phyloP scores from a whole-genome alignment of 1,140 invertebrate species.

The Sarcophaga peregrina region DNA sequence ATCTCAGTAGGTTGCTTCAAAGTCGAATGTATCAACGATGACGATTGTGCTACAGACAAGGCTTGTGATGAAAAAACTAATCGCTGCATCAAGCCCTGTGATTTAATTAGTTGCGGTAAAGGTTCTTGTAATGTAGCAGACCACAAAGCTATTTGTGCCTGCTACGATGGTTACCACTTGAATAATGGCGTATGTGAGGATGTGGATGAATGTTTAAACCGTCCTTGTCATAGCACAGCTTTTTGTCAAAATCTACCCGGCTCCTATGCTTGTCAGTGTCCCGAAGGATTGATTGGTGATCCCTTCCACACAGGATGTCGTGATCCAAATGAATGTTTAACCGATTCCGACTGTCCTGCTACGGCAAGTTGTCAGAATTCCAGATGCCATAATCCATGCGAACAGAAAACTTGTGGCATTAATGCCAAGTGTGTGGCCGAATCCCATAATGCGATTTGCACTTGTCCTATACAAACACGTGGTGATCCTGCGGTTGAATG shows the following conservation, averaged over 20 bases:
- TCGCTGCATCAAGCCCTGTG: conserved; percentile 86
- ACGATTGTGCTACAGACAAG: conserved; percentile 80
- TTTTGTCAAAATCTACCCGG: conserved; percentile 82
- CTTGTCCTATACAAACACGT: conserved; percentile 79
- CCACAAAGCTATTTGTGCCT: conserved; percentile 79
- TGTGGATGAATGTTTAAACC: conserved; percentile 80
- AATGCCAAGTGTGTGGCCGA: conserved; percentile 79
- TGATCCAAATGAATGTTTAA: conserved; percentile 82
- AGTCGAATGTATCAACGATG: conserved; percentile 82
- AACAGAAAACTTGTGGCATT: conserved; percentile 75
- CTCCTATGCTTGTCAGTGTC: conserved; percentile 79
- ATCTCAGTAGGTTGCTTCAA: conserved; percentile 80
- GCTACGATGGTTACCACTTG: conserved; percentile 78
- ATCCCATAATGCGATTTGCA: conserved; percentile 78
- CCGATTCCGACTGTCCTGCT: conserved; percentile 82
- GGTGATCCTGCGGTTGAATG: conserved; percentile 81
- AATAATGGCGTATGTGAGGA: conserved; percentile 79
- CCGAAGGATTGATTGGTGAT: conserved; percentile 84
- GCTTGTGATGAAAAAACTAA: conserved; percentile 79
- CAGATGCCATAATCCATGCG: conserved; percentile 85
- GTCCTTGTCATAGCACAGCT: conserved; percentile 83
- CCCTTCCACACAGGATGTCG: conserved; percentile 75
- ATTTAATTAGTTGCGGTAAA: conserved; percentile 77
- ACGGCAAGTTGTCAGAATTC: conserved; percentile 81
- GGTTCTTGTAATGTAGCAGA: conserved; percentile 77